Percentiles rank a stretch among this genome's conserved stretches.
Evolutionary conservation across 2,113 vertebrate species (phyloP).

Genomic region (Myiopsitta monachus): DNA sequence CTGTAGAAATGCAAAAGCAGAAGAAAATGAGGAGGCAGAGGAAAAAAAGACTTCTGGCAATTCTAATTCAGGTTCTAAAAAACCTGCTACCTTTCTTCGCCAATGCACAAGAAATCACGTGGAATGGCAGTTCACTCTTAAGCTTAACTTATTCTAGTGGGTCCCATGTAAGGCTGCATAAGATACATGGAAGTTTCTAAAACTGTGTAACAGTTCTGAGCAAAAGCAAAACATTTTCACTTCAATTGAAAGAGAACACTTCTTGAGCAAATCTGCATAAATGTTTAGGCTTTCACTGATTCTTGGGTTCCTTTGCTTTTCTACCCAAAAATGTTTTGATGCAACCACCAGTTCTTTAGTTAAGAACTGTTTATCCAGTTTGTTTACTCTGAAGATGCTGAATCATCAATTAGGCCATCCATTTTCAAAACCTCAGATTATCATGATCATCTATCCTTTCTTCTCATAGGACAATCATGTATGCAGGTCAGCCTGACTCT

Average conservation of each 20-base stretch:
- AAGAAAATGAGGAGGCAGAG: neutral
- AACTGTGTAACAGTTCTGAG: neutral
- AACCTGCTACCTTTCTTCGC: neutral
- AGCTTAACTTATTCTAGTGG: neutral
- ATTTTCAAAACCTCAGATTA: neutral
- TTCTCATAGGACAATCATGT: neutral
- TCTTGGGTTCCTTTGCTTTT: neutral
- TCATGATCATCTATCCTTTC: neutral
- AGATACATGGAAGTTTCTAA: neutral
- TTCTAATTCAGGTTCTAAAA: neutral
- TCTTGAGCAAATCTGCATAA: neutral
- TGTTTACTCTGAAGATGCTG: neutral
- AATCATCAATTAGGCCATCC: neutral
- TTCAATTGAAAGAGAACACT: neutral
- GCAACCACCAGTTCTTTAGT: neutral
- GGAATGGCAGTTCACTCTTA: neutral
- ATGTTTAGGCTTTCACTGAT: neutral
- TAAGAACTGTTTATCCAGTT: neutral
- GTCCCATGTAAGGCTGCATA: neutral
- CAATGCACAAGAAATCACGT: neutral
- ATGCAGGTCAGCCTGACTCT: neutral
- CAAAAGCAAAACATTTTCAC: neutral
- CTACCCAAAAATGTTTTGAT: neutral
- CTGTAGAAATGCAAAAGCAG: neutral
- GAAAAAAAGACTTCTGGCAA: neutral